These are phyloP conservation scores for Latrodectus hesperus DNA, from an alignment of 2,888 invertebrate species.

Conservation along the genomic window DNA sequence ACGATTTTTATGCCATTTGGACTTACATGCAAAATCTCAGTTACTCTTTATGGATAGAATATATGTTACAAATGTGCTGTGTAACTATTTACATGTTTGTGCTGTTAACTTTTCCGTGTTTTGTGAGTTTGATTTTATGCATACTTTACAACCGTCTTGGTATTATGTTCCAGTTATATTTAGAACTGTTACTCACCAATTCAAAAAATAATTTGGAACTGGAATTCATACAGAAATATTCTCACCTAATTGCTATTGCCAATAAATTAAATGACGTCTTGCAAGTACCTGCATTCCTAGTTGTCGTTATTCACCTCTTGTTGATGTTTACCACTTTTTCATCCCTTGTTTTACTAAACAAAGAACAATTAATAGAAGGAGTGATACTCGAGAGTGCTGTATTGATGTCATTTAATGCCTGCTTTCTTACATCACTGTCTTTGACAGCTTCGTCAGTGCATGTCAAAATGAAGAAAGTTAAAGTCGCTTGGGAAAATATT, in stretches of 20 bases:
- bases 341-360: neutral
- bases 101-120: neutral
- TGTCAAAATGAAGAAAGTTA: neutral
- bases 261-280: neutral
- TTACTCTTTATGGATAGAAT: neutral
- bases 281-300: constrained; percentile 1
- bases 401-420: neutral
- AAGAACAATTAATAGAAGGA: neutral
- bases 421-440: constrained; percentile 6
- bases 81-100: neutral
- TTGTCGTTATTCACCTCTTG: constrained; percentile 6
- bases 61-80: too few relatives aligned
- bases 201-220: neutral
- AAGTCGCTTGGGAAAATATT: neutral
- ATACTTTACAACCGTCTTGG: constrained; percentile 1
- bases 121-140: constrained; percentile 8
- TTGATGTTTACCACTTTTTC: constrained; percentile 22
- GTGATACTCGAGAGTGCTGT: neutral
- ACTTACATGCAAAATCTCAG: neutral
- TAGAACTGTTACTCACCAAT: neutral
- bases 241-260: neutral
- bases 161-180: neutral
- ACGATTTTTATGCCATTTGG: neutral
- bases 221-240: constrained; percentile 13
- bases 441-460: neutral